These are phyloP conservation scores for Saxidomus purpurata DNA, from an alignment of 1,140 invertebrate genomes.

Conservation along the genomic window DNA sequence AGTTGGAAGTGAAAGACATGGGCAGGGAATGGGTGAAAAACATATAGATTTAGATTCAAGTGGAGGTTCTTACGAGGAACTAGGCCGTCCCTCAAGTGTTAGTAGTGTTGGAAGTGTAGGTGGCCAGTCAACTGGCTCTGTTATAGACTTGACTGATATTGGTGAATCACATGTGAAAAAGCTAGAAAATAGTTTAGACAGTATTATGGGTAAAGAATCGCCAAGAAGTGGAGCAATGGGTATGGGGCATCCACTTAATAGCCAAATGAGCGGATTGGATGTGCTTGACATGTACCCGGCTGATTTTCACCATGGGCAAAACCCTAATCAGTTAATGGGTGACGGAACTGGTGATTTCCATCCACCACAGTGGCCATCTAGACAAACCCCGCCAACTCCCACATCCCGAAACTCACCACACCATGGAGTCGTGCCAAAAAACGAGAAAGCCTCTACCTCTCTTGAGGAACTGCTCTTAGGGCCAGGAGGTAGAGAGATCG, in stretches of 20 bases:
- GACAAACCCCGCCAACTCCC: slow-evolving; percentile 60
- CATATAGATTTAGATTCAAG: slow-evolving; percentile 66
- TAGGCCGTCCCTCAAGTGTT: slow-evolving; percentile 68
- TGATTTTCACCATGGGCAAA: slow-evolving; percentile 56
- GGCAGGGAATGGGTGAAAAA: slow-evolving; percentile 61
- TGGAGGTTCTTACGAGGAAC: slow-evolving; percentile 62
- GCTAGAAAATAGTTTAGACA: slow-evolving; percentile 82
- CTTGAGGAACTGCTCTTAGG: slow-evolving; percentile 82
- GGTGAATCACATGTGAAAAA: slow-evolving; percentile 82
- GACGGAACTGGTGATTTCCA: slow-evolving; percentile 47
- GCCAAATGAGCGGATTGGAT: slow-evolving; percentile 38
- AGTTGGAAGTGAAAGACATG: slow-evolving; percentile 53
- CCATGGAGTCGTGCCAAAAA: slow-evolving; percentile 79
- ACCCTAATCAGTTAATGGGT: slow-evolving; percentile 23
- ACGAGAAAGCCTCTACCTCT: slow-evolving; percentile 84
- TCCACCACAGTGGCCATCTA: slow-evolving; percentile 48
- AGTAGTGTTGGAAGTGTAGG: slow-evolving; percentile 71
- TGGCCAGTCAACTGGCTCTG: slow-evolving; percentile 58
- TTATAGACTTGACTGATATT: slow-evolving; percentile 80
- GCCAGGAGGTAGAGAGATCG: slow-evolving; percentile 79
- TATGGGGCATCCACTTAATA: slow-evolving; percentile 49
- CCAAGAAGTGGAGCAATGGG: slow-evolving; percentile 26
- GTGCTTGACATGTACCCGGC: slow-evolving; percentile 50
- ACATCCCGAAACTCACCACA: slow-evolving; percentile 57
- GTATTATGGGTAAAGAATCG: slow-evolving; percentile 78